A percentile compares a stretch with the other conserved stretches of the same genome.
phyloP scores from a whole-genome alignment of 2,113 vertebrate genomes.

The Morone saxatilis region DNA sequence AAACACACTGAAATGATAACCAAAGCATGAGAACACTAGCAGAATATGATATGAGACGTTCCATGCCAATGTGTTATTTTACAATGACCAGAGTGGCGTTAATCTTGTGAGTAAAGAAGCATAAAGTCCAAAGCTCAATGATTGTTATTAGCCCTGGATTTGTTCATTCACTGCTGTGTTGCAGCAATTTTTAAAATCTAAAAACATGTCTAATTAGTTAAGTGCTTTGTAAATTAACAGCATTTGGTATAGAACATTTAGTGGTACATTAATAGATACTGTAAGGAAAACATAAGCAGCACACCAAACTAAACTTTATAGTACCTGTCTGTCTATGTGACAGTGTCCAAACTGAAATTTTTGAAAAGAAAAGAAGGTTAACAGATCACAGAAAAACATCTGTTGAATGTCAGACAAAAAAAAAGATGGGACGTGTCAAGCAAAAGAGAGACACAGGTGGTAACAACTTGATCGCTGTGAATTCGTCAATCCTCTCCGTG shows the following conservation, averaged over 20 bases:
- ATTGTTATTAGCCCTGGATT: conserved; percentile 8
- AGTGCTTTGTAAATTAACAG: conserved; percentile 83
- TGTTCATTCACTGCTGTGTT: conserved; percentile 23
- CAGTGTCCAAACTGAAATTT: conserved; percentile 85
- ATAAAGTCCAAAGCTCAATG: conserved; percentile 32
- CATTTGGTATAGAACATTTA: conserved; percentile 85
- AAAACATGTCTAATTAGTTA: background rate
- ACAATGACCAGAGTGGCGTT: conserved; percentile 67
- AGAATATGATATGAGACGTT: conserved; percentile 70
- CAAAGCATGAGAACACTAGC: conserved; percentile 40
- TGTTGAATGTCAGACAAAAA: conserved; percentile 54
- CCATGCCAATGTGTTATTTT: conserved; percentile 87
- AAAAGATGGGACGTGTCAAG: conserved; percentile 31
- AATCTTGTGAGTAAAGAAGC: conserved; percentile 22
- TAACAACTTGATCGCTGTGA: background rate
- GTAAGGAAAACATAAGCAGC: conserved; percentile 63
- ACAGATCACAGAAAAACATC: conserved; percentile 77
- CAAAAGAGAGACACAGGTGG: conserved; percentile 32
- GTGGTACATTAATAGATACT: conserved; percentile 50
- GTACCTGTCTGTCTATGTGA: conserved; percentile 87
- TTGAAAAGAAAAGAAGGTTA: conserved; percentile 82
- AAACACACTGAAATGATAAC: conserved; percentile 43
- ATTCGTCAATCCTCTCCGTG: background rate
- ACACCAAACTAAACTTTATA: conserved; percentile 72
- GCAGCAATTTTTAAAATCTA: conserved; percentile 19